Evolutionary conservation across 35 echinoderm and acorn worm genomes (phyloP).

Genomic region (Ophioderma brevispina): DNA sequence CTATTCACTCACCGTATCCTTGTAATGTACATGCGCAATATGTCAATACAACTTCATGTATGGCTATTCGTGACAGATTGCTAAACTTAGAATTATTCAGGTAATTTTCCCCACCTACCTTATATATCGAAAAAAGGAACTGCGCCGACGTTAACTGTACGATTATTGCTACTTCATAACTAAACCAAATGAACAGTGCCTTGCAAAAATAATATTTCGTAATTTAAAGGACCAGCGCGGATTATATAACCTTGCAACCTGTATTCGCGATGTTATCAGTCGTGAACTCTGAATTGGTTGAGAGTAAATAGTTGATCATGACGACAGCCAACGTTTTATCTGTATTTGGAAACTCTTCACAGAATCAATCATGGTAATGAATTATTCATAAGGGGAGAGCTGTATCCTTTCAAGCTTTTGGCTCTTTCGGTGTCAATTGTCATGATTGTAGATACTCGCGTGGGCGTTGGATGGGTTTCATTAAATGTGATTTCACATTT

Average conservation of each 20-base stretch:
- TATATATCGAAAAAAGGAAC: neutral
- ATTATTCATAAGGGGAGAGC: neutral
- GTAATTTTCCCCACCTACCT: neutral
- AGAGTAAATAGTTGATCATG: slow-evolving; percentile 11
- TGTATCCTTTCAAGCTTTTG: neutral
- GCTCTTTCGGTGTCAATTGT: neutral
- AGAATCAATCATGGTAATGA: neutral
- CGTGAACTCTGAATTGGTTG: slow-evolving; percentile 20
- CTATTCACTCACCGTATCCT: neutral
- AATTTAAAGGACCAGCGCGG: neutral
- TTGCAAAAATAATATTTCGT: neutral
- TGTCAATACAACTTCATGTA: neutral
- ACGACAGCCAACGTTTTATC: slow-evolving; percentile 15
- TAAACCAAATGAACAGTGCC: neutral
- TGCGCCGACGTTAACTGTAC: neutral
- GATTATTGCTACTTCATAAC: neutral
- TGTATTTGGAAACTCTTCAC: neutral
- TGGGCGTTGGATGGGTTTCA: neutral
- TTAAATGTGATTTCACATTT: neutral
- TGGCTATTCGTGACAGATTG: neutral
- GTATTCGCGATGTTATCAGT: slow-evolving; percentile 3
- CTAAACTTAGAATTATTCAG: neutral
- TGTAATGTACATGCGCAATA: neutral
- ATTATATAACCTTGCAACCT: neutral
- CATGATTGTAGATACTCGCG: neutral